Base-by-base conservation (phyloP, 2,113 vertebrate genomes). In the Diphyllodes magnificus region DNA sequence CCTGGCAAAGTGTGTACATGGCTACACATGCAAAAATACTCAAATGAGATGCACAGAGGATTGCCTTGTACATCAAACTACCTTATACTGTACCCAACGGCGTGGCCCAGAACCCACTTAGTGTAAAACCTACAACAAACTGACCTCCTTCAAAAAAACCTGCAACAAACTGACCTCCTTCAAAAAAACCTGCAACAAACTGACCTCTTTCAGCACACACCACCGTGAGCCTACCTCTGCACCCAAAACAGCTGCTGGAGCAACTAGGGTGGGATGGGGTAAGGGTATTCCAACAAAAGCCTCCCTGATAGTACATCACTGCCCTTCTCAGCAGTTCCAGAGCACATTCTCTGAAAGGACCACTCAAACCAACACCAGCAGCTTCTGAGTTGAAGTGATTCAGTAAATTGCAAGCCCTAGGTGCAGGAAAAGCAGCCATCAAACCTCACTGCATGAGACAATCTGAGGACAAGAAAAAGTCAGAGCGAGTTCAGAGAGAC, bases 71-170 rank as follows among this genome's bases (percentile, higher is more conserved):
- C 63, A 85, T 27, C n/a, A 15, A 80, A 64, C 28, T 40, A 14
- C 22, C 25, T 53, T 20, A 31, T 13, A 37, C 4, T 39, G n/a
- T 8, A 30, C 27, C 20, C 40, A 85, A 42, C 14, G 6, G 57
- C 0, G 0, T 8, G 13, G 24, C 22, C 57, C n/a, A 35, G n/a
- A 61, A 79, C 20, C 53, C 5, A 25, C 9, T 44, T 13, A 23
- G 31, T 3, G 10, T 22, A 73, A 84, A 70, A 81, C 15, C 53
- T 40, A 31, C 10, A 60, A 16, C 6, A n/a, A 37, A 11, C 25
- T 33, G 49, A 45, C 15, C 42, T 76, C 39, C 59, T 51, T n/a
- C 18, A 53, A 56, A 44, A 76, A 83, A 69, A 80, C 13, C 51
- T 37, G 33, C 11, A 60, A 16, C 6, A n/a, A n/a, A 9, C 21